Evolutionary conservation across 1,140 invertebrate species (phyloP), one percentile per base, ranked within the genome.

Genomic region (Drosophila carrolli): DNA sequence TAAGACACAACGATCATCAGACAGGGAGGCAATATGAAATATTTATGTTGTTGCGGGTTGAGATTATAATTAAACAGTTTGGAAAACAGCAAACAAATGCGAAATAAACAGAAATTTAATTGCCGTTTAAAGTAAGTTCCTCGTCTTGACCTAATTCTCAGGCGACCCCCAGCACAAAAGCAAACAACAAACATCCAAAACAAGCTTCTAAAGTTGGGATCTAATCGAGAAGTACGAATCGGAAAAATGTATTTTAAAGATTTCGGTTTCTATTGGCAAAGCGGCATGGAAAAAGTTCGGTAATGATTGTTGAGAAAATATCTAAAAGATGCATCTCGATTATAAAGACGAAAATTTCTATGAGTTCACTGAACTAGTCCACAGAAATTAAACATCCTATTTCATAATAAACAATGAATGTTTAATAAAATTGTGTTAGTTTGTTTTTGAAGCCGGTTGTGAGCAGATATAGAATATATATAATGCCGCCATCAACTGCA

Each of bases 81-180:
- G 16, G 23, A 44, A 44, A 46, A 46, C 41, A 55, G 13, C 60
- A 68, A 46, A 46, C 32, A 56, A 38, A 46, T 70, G 2, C 51
- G 70, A 72, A 72, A 46, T 46, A 19, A 47, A 53, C 82, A 78
- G 78, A 89, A 83, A 77, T 89, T 86, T 88, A 86, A 86, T 86
- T 82, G 78, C 78, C 82, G 75, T 88, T 86, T 85, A 74, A 14
- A 80, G 83, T 89, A 74, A 84, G 80, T 78, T 88, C 73, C 84
- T 89, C 73, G 19, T 80, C 83, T 88, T 88, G 83, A 88, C 83
- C 84, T 50, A 88, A 88, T 88, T 88, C 83, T 55, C 83, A 89
- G 79, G 29, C 63, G 51, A 48, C 19, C 72, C 84, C 67, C 66
- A 32, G 35, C 4, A 56, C 11, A 47, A 60, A 61, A 4, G 44